phyloP scores from a whole-genome alignment of 1,140 invertebrate species.

The Hormaphis cornu region DNA sequence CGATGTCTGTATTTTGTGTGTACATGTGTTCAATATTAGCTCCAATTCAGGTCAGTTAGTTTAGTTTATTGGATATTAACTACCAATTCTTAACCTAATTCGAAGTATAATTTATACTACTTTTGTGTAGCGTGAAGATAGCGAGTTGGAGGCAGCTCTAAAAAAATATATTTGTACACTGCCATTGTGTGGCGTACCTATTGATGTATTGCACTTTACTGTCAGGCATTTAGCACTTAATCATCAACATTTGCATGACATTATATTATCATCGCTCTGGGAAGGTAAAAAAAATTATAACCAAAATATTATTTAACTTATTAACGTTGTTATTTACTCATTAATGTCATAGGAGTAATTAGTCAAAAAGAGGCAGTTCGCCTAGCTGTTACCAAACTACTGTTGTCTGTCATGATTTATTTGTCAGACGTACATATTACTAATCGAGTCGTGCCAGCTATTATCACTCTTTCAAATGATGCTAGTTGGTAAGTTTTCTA shows the following conservation, averaged over 20 bases:
- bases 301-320: background rate
- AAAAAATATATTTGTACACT: conserved; percentile 48
- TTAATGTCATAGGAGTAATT: conserved; percentile 49
- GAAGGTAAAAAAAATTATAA: conserved; percentile 48
- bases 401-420: conserved; percentile 50
- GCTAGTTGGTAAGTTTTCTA: conserved; percentile 51
- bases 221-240: conserved; percentile 43
- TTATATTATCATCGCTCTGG: conserved; percentile 53
- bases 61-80: too few species aligned
- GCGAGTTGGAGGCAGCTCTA: conserved; percentile 46
- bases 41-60: conserved; percentile 36
- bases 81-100: too few species aligned
- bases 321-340: conserved; percentile 32
- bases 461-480: conserved; percentile 62
- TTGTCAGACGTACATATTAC: conserved; percentile 51
- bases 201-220: conserved; percentile 46
- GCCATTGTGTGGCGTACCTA: conserved; percentile 47
- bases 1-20: conserved; percentile 48
- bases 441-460: conserved; percentile 54
- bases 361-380: conserved; percentile 54
- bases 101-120: too few species aligned
- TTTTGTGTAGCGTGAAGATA: conserved; percentile 39
- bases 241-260: conserved; percentile 33
- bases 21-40: conserved; percentile 48
- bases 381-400: conserved; percentile 50